Evolutionary conservation across 2,888 invertebrate species (phyloP).

Genomic region (Melinaea marsaeus): DNA sequence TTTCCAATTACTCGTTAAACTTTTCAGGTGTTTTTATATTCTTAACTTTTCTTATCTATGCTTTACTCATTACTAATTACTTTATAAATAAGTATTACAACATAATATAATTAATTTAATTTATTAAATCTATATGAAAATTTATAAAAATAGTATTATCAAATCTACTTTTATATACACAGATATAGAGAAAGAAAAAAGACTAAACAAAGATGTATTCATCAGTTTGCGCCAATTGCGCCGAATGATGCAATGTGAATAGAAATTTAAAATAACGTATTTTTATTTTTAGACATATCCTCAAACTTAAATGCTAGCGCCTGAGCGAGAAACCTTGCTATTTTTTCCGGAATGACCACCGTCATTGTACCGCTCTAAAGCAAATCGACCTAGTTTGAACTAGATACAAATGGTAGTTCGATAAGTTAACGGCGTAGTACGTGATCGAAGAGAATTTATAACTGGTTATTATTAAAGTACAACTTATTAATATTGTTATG

Average conservation of each 20-base stretch:
- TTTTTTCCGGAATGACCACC: slow-evolving; percentile 21
- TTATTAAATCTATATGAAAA: too few species aligned
- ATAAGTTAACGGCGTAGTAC: slow-evolving; percentile 20
- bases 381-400: slow-evolving; percentile 12
- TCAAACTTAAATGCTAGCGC: slow-evolving; percentile 17
- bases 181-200: too few species aligned
- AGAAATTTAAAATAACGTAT: not conserved
- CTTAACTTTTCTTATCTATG: too few species aligned
- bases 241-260: not conserved
- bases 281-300: slow-evolving; percentile 5
- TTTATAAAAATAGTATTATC: too few species aligned
- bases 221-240: too few species aligned
- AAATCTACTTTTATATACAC: too few species aligned
- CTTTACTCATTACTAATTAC: too few species aligned
- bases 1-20: too few species aligned
- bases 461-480: not conserved
- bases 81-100: too few species aligned
- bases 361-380: slow-evolving; percentile 13
- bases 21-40: too few species aligned
- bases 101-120: too few species aligned
- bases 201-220: too few species aligned
- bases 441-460: slow-evolving; percentile 5
- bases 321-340: slow-evolving; percentile 18
- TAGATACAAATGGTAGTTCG: slow-evolving; percentile 11
- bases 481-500: not conserved